Percentiles rank a stretch among this genome's conserved stretches.
These are phyloP conservation scores for Platycnemis pennipes DNA, from an alignment of 2,888 invertebrate genomes.

Conservation along the genomic window DNA sequence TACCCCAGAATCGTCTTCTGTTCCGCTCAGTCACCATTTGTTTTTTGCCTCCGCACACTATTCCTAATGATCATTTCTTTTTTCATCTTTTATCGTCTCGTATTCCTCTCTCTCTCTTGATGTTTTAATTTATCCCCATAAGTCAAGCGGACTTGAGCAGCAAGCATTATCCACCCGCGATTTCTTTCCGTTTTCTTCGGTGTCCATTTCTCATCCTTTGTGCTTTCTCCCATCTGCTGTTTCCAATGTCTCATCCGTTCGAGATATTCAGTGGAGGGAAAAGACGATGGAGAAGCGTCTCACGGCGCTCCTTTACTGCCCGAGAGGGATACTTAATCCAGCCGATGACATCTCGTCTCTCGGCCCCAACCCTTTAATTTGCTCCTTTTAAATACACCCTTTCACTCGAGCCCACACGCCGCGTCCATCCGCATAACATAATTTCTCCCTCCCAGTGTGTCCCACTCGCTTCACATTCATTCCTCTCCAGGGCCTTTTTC, in stretches of 20 bases:
- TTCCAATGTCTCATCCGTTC: not conserved
- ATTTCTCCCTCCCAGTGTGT: not conserved
- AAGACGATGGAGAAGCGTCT: not conserved
- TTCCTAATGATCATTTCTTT: not conserved
- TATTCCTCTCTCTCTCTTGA: not conserved
- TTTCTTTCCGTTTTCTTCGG: not conserved
- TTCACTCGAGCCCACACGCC: constrained; percentile 1
- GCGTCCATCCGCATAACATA: not conserved
- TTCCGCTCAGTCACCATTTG: not conserved
- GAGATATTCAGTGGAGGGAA: not conserved
- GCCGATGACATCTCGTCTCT: constrained; percentile 10
- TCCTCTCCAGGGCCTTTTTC: not conserved
- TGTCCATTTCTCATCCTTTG: not conserved
- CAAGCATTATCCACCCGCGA: not conserved
- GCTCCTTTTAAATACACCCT: constrained; percentile 12
- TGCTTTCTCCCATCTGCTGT: constrained; percentile 6
- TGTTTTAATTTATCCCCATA: not conserved
- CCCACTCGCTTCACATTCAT: not conserved
- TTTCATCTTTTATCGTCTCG: not conserved
- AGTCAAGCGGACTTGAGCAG: not conserved
- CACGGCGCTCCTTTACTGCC: not conserved
- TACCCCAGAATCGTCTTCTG: no score
- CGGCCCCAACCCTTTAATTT: not conserved
- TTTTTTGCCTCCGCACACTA: not conserved
- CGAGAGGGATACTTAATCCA: not conserved